Evolutionary conservation across 2,113 vertebrate genomes (phyloP), one percentile per base, ranked within the genome.

Genomic region (Boleophthalmus pectinirostris): DNA sequence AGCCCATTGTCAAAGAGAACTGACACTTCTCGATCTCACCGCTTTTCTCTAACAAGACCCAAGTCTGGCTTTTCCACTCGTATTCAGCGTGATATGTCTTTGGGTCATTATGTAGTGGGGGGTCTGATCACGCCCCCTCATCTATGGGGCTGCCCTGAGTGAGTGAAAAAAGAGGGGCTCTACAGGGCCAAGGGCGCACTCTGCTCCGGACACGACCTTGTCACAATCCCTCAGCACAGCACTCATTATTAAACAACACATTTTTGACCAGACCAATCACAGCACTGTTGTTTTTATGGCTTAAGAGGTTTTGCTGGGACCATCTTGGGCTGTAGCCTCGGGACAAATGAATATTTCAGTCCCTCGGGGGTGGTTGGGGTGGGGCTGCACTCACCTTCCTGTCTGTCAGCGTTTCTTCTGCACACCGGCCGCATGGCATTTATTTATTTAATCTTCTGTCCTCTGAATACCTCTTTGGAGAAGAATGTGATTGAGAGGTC

Each of bases 331-430:
- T 90, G 85, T 90, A 80, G 95, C 96, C 94, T 68, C 88, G 88
- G 96, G 96, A 93, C 90, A 95, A 94, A 97, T 97, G 96, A 96
- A 97, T 96, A 98, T 97, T 97, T 97, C 91, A 96, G 89, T 95
- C 96, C 95, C 95, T 92, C 91, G 94, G 92, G 95, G 93, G 93
- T 92, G 86, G 81, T 78, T 66, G 89, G 92, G 89, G 81, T 9
- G 85, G 88, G 81, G 80, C 92, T 88, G 74, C 24, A 87, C 90
- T 91, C 93, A 86, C 74, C 88, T 90, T 94, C 88, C 92, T 92
- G 92, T 95, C 92, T 92, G 92, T 95, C 96, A 96, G 94, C 93
- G 69, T 84, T 90, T 89, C 79, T 79, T 81, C 82, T 70, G 75
- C 72, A 72, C 79, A 70, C 80, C 46, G 66, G 87, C 79, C 78